phyloP scores from a whole-genome alignment of 2,113 vertebrate genomes.

The Maccullochella peelii region DNA sequence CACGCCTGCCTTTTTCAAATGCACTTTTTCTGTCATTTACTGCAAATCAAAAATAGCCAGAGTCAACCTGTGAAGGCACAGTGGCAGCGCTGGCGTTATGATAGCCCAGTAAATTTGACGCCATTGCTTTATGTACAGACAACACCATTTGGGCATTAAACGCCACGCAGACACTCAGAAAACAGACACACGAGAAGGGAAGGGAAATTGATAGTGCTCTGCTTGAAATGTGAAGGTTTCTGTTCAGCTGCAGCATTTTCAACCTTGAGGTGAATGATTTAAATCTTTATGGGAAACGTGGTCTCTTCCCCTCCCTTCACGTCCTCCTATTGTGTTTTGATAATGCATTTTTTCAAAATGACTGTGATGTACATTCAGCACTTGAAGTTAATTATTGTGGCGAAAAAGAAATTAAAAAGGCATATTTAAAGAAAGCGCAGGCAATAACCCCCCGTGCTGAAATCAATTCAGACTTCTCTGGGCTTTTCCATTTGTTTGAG shows the following conservation, averaged over 20 bases:
- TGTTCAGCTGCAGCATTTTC: constrained; percentile 53
- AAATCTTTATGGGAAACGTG: constrained; percentile 57
- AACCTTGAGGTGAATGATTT: constrained; percentile 73
- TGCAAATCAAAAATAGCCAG: constrained; percentile 81
- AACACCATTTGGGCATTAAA: constrained; percentile 71
- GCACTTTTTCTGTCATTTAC: constrained; percentile 84
- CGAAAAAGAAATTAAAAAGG: constrained; percentile 55
- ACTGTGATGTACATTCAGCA: constrained; percentile 42
- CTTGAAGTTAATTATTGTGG: constrained; percentile 70
- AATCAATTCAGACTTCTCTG: constrained; percentile 65
- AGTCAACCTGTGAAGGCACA: constrained; percentile 50
- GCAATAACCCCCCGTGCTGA: constrained; percentile 34
- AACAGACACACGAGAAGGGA: constrained; percentile 47
- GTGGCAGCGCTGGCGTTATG: constrained; percentile 38
- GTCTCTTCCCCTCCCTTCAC: background rate
- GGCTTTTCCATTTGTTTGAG: constrained; percentile 64
- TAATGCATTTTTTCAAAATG: constrained; percentile 47
- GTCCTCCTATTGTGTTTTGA: constrained; percentile 51
- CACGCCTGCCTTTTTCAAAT: constrained; percentile 84
- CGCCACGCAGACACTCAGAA: constrained; percentile 44
- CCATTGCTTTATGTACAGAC: constrained; percentile 69
- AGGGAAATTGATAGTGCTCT: constrained; percentile 52
- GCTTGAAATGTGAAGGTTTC: constrained; percentile 56
- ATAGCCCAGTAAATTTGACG: constrained; percentile 75
- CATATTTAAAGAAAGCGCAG: constrained; percentile 48